Conservation (phyloP, 2,888 invertebrate genomes). For the Parelbella ahira region DNA sequence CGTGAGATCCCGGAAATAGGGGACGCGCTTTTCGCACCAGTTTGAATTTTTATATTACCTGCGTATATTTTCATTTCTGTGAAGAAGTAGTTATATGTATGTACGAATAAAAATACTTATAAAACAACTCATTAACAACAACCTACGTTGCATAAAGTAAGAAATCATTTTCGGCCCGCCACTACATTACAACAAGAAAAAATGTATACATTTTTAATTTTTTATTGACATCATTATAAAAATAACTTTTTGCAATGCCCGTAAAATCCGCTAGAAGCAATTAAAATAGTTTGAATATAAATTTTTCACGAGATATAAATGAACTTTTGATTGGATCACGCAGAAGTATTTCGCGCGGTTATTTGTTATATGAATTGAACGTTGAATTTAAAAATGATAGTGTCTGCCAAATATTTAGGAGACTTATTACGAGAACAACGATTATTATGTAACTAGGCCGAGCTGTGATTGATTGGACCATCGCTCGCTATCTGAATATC, state of each 20-base stretch:
- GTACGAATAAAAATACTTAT: no score
- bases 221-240: no score
- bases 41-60: no score
- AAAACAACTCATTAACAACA: no score
- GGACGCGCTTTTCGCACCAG: neutral
- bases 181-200: no score
- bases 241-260: no score
- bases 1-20: slow-evolving; percentile 12
- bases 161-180: no score
- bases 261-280: neutral
- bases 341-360: neutral
- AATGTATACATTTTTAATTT: no score
- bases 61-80: no score
- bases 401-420: slow-evolving; percentile 17
- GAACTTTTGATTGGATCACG: neutral
- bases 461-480: slow-evolving; percentile 63
- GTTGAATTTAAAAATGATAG: slow-evolving; percentile 11
- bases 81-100: no score
- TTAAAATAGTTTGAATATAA: neutral
- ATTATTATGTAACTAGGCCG: slow-evolving; percentile 56
- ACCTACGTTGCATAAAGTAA: no score
- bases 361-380: slow-evolving; percentile 3
- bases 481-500: slow-evolving; percentile 43
- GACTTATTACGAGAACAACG: slow-evolving; percentile 9
- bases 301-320: slow-evolving; percentile 5